Percentiles rank a stretch among this genome's conserved stretches.
Evolutionary conservation across 2,113 vertebrate genomes (phyloP).

Genomic region (Dolichallabes microphthalmus): DNA sequence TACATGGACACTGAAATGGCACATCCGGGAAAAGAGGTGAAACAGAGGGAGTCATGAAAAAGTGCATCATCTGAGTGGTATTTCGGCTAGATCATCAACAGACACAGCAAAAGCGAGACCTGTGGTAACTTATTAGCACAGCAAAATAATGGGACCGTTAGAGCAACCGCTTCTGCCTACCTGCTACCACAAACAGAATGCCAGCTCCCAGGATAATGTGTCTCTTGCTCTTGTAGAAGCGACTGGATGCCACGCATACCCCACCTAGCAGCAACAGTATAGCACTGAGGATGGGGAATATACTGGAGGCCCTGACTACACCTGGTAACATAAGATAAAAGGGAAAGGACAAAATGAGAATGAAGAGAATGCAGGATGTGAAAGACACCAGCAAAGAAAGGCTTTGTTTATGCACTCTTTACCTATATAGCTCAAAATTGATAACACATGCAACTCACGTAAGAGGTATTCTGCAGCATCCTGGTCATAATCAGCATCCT

Average conservation of each 20-base stretch:
- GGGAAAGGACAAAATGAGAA: slow-evolving; percentile 2
- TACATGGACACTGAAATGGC: no score
- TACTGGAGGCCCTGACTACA: slow-evolving; percentile 91
- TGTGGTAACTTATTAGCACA: no score
- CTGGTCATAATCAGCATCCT: slow-evolving; percentile 91
- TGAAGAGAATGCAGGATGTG: neutral
- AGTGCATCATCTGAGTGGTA: no score
- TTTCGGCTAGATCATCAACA: no score
- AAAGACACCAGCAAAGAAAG: neutral
- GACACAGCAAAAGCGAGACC: no score
- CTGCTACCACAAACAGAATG: slow-evolving; percentile 91
- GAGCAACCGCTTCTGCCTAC: slow-evolving; percentile 62
- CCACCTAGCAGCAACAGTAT: slow-evolving; percentile 88
- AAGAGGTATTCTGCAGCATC: slow-evolving; percentile 91
- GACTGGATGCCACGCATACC: slow-evolving; percentile 87
- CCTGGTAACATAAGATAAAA: slow-evolving; percentile 65
- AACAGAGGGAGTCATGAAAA: no score
- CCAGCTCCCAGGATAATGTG: slow-evolving; percentile 90
- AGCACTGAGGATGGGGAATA: slow-evolving; percentile 94
- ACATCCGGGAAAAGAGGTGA: no score
- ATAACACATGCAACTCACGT: slow-evolving; percentile 68
- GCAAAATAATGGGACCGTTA: neutral
- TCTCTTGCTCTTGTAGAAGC: slow-evolving; percentile 88
- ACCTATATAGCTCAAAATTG: neutral
- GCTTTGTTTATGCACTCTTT: neutral